Evolutionary conservation across 2,797 vertebrate genomes (phyloP).

Genomic region (Alca torda): DNA sequence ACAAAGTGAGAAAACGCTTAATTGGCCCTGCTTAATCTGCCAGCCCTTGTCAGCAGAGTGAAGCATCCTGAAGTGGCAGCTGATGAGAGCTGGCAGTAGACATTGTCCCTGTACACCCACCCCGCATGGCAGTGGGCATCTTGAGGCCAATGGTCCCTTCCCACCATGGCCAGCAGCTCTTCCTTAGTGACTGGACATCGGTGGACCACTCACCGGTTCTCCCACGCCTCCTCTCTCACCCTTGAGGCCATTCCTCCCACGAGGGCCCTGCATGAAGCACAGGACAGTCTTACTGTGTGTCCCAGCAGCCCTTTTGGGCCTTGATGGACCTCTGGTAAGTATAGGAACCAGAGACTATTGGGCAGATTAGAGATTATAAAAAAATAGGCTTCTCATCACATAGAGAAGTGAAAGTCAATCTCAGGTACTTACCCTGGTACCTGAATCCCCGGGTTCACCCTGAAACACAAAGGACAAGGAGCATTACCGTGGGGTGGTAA

Average conservation of each 20-base stretch:
- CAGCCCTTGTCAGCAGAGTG: neutral
- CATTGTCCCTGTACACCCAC: neutral
- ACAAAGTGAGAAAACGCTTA: neutral
- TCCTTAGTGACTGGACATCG: neutral
- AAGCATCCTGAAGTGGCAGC: neutral
- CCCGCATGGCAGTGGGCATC: neutral
- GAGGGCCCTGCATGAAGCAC: constrained; percentile 79
- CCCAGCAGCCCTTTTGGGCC: neutral
- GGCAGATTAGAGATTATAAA: neutral
- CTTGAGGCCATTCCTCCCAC: constrained; percentile 84
- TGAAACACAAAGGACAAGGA: constrained; percentile 56
- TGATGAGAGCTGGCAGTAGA: neutral
- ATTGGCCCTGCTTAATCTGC: neutral
- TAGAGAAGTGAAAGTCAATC: neutral
- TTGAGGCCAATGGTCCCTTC: neutral
- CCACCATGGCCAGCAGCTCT: neutral
- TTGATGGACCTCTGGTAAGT: neutral
- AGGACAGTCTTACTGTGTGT: neutral
- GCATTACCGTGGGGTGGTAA: neutral
- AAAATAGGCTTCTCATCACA: neutral
- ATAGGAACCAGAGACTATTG: neutral
- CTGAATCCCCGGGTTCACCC: constrained; percentile 84
- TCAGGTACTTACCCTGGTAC: constrained; percentile 78
- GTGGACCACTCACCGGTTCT: constrained; percentile 76
- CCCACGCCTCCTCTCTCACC: constrained; percentile 85